Percentiles rank a stretch among this genome's conserved stretches.
phyloP scores from a whole-genome alignment of 2,888 invertebrate species.

The Sericinus montela region DNA sequence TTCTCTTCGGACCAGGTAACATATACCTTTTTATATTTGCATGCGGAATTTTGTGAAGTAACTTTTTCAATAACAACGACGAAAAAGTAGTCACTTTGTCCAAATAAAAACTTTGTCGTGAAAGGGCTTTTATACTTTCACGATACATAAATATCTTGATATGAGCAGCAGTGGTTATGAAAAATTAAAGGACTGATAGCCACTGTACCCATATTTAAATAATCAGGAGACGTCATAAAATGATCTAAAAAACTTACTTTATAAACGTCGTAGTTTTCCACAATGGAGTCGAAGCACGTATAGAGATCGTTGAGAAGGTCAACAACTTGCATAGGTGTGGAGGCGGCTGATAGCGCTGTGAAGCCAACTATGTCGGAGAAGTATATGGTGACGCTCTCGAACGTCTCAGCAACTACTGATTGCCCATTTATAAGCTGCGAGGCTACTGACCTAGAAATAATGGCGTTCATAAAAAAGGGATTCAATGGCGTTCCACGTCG shows the following conservation, averaged over 20 bases:
- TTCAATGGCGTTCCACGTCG: neutral
- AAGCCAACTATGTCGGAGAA: conserved; percentile 96
- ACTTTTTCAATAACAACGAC: no score
- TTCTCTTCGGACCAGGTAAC: no score
- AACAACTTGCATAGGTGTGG: conserved; percentile 95
- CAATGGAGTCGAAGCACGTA: conserved; percentile 97
- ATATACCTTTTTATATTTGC: no score
- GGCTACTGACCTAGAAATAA: conserved; percentile 85
- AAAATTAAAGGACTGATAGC: no score
- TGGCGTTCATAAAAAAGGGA: conserved; percentile 5
- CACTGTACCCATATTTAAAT: no score
- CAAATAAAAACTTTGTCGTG: no score
- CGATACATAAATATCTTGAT: no score
- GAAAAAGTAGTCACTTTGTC: no score
- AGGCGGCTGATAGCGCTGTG: conserved; percentile 93
- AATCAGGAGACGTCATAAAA: no score
- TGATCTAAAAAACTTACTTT: conserved; percentile 80
- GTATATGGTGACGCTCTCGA: conserved; percentile 95
- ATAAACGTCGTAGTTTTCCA: conserved; percentile 97
- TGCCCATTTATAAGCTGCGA: conserved; percentile 93
- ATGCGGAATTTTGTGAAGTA: no score
- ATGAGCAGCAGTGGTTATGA: no score
- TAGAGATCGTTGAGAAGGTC: conserved; percentile 98
- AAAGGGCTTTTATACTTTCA: no score
- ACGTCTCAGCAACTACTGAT: conserved; percentile 94